Evolutionary conservation across 1,140 invertebrate species (phyloP), one percentile per base, ranked within the genome.

Genomic region (Vanessa atalanta): DNA sequence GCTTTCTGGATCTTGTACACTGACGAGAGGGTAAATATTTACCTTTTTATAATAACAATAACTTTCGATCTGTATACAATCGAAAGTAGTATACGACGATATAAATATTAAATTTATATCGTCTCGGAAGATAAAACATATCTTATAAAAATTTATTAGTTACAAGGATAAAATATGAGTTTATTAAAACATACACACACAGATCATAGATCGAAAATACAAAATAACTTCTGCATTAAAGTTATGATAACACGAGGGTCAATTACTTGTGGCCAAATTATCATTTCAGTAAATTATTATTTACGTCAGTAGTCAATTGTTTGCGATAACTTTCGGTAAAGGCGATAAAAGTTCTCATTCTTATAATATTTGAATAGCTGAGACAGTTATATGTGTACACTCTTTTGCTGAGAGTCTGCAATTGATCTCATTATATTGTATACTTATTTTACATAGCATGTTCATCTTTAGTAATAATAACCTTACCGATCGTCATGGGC

Each of bases 1-100:
- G 75, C 65, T 75, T 73, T 70, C 70, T 73, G 66, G 72, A 83
- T 83, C 78, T 65, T 83, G 79, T 81, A 81, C 81, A 84, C 79
- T 82, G 81, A 87, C 82, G 78, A 86, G 76, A 84, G 85, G 90
- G 90, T 92, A 91, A 92, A 89, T 90, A 90, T 89, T 87, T 77
- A 82, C 83, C 71, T 82, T 81, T 70, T 79, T 64, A 31, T 69
- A 75, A 67, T 67, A 13, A 60, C 23, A 23, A 57, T 57, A 53
- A 23, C 12, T 43, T 43, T 43, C 37, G 9, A 43, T 43, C 3
- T 43, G 7, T 9, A 9, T 6, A 43, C 37, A 7, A 7, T 43
- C 9, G 9, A 43, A 1, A 2, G 37, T n/a, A n/a, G n/a, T n/a
- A n/a, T n/a, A n/a, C n/a, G n/a, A n/a, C n/a, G 37, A 13, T 57